phyloP scores from a whole-genome alignment of 2,888 invertebrate genomes.

The Drosophila mettleri region DNA sequence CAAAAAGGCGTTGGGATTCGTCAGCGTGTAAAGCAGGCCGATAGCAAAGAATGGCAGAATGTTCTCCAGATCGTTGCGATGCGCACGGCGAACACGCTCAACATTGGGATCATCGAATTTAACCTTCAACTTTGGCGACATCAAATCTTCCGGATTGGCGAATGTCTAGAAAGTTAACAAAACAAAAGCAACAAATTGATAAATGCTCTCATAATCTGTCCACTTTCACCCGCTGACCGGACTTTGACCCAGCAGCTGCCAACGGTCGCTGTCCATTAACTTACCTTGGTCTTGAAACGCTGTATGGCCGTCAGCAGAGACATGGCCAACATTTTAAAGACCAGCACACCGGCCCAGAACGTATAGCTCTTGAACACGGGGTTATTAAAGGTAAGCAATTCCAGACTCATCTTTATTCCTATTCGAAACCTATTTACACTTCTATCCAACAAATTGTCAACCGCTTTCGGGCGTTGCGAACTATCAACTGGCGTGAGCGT shows the following conservation, averaged over 20 bases:
- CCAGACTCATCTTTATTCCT: conserved; percentile 64
- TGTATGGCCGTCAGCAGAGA: conserved; percentile 83
- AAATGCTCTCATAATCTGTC: conserved; percentile 5
- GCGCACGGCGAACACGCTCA: conserved; percentile 87
- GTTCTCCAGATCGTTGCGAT: conserved; percentile 88
- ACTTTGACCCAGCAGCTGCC: conserved; percentile 53
- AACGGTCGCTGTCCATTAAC: not conserved
- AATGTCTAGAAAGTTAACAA: conserved; percentile 85
- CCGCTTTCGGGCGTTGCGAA: conserved; percentile 17
- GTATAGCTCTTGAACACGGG: conserved; percentile 84
- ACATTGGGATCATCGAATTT: conserved; percentile 86
- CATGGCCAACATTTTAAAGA: conserved; percentile 85
- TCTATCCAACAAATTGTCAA: not conserved
- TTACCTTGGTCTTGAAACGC: conserved; percentile 85
- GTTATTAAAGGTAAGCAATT: conserved; percentile 75
- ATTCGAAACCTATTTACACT: not conserved
- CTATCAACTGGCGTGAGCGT: conserved; percentile 35
- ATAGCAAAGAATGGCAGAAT: conserved; percentile 86
- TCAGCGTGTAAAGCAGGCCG: conserved; percentile 86
- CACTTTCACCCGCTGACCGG: conserved; percentile 38
- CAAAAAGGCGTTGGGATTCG: conserved; percentile 85
- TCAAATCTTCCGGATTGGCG: conserved; percentile 86
- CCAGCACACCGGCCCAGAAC: conserved; percentile 85
- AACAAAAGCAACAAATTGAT: not conserved
- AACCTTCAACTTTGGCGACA: conserved; percentile 82